Evolutionary conservation across 2,888 invertebrate genomes (phyloP), one percentile per base, ranked within the genome.

Genomic region (Fabriciana adippe): DNA sequence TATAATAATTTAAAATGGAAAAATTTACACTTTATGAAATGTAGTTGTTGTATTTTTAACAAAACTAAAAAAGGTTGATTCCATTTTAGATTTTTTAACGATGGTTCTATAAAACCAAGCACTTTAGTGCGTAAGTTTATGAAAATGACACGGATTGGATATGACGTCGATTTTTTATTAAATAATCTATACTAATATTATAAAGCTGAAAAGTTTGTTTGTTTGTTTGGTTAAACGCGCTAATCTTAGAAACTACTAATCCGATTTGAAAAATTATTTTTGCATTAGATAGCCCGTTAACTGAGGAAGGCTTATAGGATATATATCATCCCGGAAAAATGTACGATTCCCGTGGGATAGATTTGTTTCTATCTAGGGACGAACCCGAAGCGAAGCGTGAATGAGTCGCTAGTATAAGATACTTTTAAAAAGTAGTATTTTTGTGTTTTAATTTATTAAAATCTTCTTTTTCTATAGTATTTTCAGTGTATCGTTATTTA

Each of bases 91-190:
- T 55, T 64, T 41, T 48, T 69, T 66, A 61, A 61, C 48, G 21
- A 18, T 61, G 45, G 55, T 65, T 65, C 56, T 51, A 50, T 69
- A 35, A 65, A 69, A 70, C 63, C 68, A 69, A 70, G 72, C 70
- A 70, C 59, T 56, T 57, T 67, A 71, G 73, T 73, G 68, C 73
- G 73, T 71, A 71, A 73, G 71, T 73, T 56, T 55, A 35, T 41
- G 55, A 69, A 13, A 55, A 18, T 35, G 31, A 66, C 16, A 60
- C 65, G 67, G 69, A 65, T 69, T 67, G 71, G 61, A 65, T 67
- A 56, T 57, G 50, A 41, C 53, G 48, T 50, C 15, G 6, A 47
- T 50, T 54, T 18, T 26, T 50, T 18, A 18, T 1, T 1, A 18
- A 18, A 18, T 18, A 18, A 18, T 18, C 18, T 18, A 18, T 18